Evolutionary conservation across 2,797 vertebrate genomes (phyloP).

Genomic region (Sebastes matsubarae): DNA sequence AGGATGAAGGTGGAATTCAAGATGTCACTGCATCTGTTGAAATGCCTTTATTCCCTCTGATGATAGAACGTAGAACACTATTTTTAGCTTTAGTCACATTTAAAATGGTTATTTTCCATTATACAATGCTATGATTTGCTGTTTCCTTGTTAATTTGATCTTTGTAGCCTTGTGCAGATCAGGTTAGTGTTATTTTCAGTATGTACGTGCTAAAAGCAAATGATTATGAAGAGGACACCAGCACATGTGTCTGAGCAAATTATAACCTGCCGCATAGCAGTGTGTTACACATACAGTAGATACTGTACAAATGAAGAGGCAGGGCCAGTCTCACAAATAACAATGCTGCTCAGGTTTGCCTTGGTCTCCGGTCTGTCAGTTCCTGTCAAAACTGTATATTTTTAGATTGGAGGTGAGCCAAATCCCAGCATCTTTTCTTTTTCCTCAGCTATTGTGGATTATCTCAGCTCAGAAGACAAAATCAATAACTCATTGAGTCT

Average conservation of each 20-base stretch:
- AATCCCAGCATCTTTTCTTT: neutral
- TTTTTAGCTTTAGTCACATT: slow-evolving; percentile 24
- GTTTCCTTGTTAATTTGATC: neutral
- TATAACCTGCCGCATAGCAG: slow-evolving; percentile 7
- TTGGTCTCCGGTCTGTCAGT: slow-evolving; percentile 32
- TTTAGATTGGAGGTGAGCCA: slow-evolving; percentile 40
- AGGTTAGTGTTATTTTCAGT: slow-evolving; percentile 4
- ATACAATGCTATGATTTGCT: neutral
- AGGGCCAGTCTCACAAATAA: slow-evolving; percentile 22
- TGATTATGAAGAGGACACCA: neutral
- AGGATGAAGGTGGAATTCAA: slow-evolving; percentile 40
- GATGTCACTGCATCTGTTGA: slow-evolving; percentile 39
- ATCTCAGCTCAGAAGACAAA: slow-evolving; percentile 20
- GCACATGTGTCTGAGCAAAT: neutral
- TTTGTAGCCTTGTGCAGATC: neutral
- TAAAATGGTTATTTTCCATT: slow-evolving; percentile 15
- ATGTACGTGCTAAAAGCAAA: slow-evolving; percentile 8
- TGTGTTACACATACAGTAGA: neutral
- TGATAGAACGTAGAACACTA: neutral
- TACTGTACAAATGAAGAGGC: neutral
- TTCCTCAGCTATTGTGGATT: slow-evolving; percentile 16
- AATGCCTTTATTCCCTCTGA: slow-evolving; percentile 47
- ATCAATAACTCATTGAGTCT: slow-evolving; percentile 2
- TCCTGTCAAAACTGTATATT: slow-evolving; percentile 53
- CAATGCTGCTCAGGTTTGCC: slow-evolving; percentile 51